Base-by-base conservation (phyloP, 2,113 vertebrate genomes). In the Bubalus kerabau region DNA sequence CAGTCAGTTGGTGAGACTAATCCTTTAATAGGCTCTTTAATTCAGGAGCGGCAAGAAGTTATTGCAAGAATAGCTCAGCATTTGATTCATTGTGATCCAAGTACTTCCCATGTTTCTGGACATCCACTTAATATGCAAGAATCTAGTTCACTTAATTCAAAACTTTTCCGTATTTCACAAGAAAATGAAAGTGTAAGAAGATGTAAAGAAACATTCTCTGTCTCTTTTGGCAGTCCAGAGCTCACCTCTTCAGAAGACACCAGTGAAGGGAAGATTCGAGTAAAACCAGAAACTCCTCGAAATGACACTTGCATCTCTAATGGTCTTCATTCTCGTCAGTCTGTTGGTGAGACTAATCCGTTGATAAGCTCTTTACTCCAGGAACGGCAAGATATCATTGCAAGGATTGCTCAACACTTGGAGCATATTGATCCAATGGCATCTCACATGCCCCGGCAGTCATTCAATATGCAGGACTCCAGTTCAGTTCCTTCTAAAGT, bases 1-100 rank as follows among this genome's bases (percentile, higher is more conserved):
- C 98, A 99, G n/a, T 46, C 98, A 23, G 96, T 98, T 3, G 99
- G 98, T 30, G 99, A 99, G 97, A 99, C 99, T 50, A 99, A 99
- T 98, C 99, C 99, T 95, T 98, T 99, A 97, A 99, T 99, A 97
- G 99, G 99, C 87, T 99, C 99, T 82, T 98, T 99, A 95, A 99
- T 99, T 98, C 99, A 99, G 95, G 99, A 99, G 82, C 99, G 99
- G 94, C 99, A 99, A 97, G 99, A 99, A 97, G 99, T 99, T 92
- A 99, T 99, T 8, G 99, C 99, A 84, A 99, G 99, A 97, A 99
- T 99, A 74, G 99, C 99, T 96, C 99, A 99, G 98, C 99, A 99
- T 98, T 99, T 99, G 97, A 99, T 99, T 98, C 99, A 99, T 98
- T 99, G 99, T 97, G 99, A 99, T 98, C 99, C 99, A 74, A 99